Conservation (phyloP, 2,888 invertebrate genomes). For the Tenthredo scrophulariae region DNA sequence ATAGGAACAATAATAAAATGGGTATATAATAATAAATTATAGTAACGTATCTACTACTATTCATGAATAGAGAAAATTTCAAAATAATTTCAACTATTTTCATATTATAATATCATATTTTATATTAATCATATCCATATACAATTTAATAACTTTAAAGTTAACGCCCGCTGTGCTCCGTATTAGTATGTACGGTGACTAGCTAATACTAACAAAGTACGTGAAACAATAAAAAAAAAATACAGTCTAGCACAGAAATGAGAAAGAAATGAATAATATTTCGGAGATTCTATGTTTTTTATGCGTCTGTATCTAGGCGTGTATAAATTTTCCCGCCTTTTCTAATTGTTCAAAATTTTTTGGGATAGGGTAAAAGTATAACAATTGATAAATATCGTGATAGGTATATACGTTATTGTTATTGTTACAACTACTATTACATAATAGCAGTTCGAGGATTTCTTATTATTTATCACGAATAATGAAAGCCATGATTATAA, state of each 20-base stretch:
- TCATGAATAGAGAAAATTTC: not conserved
- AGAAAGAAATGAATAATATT: not conserved
- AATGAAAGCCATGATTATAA: not conserved
- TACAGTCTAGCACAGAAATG: constrained; percentile 43
- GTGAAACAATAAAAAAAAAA: constrained; percentile 33
- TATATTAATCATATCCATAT: constrained; percentile 14
- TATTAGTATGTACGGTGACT: constrained; percentile 64
- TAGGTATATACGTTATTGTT: not conserved
- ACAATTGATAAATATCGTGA: not conserved
- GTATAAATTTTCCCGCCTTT: not conserved
- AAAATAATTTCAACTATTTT: not conserved
- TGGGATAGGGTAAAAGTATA: not conserved
- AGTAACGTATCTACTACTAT: not conserved
- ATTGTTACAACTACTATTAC: not conserved
- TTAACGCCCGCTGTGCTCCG: constrained; percentile 19
- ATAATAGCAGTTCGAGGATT: not conserved
- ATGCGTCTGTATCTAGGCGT: not conserved
- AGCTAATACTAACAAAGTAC: constrained; percentile 71
- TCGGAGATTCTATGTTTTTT: not conserved
- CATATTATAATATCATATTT: constrained; percentile 8
- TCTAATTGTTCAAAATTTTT: not conserved
- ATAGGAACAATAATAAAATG: constrained; percentile 11
- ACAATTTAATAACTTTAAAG: constrained; percentile 1
- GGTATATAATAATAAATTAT: not conserved
- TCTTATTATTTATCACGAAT: no score